These are phyloP conservation scores for Drosophila auraria DNA, from an alignment of 1,140 invertebrate genomes.

Conservation along the genomic window DNA sequence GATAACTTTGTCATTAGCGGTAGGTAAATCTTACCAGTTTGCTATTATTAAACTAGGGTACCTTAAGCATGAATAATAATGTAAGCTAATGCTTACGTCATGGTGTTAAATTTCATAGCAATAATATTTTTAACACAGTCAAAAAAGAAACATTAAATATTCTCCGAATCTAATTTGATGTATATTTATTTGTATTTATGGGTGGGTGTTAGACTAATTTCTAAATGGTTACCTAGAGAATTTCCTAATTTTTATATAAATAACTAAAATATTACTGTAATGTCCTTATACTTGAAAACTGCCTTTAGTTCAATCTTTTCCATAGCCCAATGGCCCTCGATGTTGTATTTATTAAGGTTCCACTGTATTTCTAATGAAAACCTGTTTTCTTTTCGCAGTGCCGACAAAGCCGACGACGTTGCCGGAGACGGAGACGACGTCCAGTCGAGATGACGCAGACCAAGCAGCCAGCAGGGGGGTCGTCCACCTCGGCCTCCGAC, in stretches of 20 bases:
- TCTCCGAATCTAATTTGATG: not conserved
- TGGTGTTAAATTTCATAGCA: slow-evolving; percentile 6
- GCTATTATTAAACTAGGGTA: not conserved
- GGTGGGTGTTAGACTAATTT: not conserved
- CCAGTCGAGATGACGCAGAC: slow-evolving; percentile 57
- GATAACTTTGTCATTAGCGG: not conserved
- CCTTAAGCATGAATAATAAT: not conserved
- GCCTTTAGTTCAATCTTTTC: too few relatives aligned
- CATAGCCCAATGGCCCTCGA: too few relatives aligned
- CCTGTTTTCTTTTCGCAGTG: slow-evolving; percentile 61
- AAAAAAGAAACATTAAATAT: not conserved
- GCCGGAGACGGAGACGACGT: slow-evolving; percentile 58
- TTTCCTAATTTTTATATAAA: not conserved
- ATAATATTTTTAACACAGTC: not conserved
- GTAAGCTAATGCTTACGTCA: not conserved
- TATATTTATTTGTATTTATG: not conserved
- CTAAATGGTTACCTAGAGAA: not conserved
- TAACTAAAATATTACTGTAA: too few relatives aligned
- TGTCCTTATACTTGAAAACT: too few relatives aligned
- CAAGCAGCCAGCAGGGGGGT: slow-evolving; percentile 49
- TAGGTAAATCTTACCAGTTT: not conserved
- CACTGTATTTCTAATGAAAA: slow-evolving; percentile 63
- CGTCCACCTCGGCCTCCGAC: slow-evolving; percentile 31
- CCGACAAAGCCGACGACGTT: slow-evolving; percentile 55
- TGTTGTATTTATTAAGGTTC: not conserved